phyloP scores from a whole-genome alignment of 2,888 invertebrate genomes.

The Amiota minor region DNA sequence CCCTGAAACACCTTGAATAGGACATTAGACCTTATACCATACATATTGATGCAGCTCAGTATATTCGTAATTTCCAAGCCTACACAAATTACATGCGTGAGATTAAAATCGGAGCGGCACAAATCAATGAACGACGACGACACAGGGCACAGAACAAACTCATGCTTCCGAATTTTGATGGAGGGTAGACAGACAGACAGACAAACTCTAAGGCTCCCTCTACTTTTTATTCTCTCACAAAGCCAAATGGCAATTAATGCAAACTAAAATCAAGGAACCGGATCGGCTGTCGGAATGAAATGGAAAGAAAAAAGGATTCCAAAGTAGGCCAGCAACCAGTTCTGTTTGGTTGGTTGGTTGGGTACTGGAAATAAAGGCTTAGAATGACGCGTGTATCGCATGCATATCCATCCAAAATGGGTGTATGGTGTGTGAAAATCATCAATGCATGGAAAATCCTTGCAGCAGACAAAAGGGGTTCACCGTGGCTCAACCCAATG shows the following conservation, averaged over 20 bases:
- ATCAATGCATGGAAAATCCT: constrained; percentile 54
- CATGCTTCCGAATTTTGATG: no score
- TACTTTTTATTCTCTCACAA: neutral
- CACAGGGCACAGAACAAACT: neutral
- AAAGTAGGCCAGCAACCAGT: neutral
- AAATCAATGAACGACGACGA: constrained; percentile 8
- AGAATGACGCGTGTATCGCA: constrained; percentile 3
- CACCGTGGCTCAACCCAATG: neutral
- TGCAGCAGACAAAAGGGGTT: constrained; percentile 18
- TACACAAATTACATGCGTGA: constrained; percentile 61
- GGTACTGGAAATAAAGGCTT: neutral
- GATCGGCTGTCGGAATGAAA: neutral
- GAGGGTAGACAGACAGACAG: neutral
- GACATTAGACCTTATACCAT: neutral
- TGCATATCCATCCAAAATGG: neutral
- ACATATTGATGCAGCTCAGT: constrained; percentile 28
- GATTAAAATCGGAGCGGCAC: constrained; percentile 52
- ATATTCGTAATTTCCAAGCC: constrained; percentile 32
- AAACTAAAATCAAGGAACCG: no score
- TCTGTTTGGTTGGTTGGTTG: no score
- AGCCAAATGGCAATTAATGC: constrained; percentile 23
- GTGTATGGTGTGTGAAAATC: constrained; percentile 60
- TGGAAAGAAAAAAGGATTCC: neutral
- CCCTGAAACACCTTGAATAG: no score
- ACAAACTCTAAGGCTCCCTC: neutral